phyloP scores from a whole-genome alignment of 1,140 invertebrate genomes.

The Drosophila guanche region DNA sequence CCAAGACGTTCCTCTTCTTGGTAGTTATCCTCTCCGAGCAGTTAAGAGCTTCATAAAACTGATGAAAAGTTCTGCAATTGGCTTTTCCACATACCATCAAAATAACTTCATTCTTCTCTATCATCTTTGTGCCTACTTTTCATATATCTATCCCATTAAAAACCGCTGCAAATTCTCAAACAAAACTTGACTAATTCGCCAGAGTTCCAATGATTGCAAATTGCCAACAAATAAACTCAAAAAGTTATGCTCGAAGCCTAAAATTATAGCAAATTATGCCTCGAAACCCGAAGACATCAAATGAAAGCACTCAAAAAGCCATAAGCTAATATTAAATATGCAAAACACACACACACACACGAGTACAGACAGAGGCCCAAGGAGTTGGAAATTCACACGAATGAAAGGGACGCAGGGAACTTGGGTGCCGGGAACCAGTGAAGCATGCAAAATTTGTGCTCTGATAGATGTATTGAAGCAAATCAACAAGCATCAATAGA shows the following conservation, averaged over 20 bases:
- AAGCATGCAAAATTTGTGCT: constrained; percentile 66
- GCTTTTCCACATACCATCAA: too few relatives aligned
- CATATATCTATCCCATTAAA: background rate
- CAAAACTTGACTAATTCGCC: constrained; percentile 33
- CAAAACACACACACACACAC: constrained; percentile 38
- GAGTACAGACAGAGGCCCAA: constrained; percentile 11
- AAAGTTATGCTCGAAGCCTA: constrained; percentile 32
- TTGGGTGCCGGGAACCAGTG: constrained; percentile 35
- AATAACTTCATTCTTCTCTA: background rate
- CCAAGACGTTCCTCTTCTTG: too few relatives aligned
- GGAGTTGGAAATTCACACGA: constrained; percentile 32
- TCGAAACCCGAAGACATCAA: constrained; percentile 25
- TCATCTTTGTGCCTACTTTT: too few relatives aligned
- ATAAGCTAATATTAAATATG: constrained; percentile 57
- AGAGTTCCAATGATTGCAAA: constrained; percentile 58
- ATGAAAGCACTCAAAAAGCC: constrained; percentile 42
- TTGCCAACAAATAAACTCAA: constrained; percentile 27
- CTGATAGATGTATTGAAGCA: constrained; percentile 46
- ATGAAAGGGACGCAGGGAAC: background rate
- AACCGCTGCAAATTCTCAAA: constrained; percentile 1
- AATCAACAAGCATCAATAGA: constrained; percentile 61
- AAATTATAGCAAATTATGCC: constrained; percentile 53
- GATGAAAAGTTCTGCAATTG: too few relatives aligned
- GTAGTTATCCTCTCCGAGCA: too few relatives aligned
- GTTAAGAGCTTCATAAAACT: too few relatives aligned